Evolutionary conservation across 1,140 invertebrate species (phyloP), one percentile per base, ranked within the genome.

Genomic region (Penaeus chinensis): DNA sequence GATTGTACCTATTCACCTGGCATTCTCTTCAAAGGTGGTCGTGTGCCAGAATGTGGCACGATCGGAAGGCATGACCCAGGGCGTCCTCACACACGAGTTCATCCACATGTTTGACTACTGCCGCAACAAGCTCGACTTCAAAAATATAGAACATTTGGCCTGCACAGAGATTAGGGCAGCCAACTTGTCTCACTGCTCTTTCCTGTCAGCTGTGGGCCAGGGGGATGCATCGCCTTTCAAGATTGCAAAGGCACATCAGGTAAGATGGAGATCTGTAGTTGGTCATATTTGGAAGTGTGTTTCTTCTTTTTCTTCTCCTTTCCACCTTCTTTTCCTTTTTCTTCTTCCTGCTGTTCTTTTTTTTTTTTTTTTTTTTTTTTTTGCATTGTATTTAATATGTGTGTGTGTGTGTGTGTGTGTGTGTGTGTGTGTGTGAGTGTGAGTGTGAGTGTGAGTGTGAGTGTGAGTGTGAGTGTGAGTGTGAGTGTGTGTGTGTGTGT

Each of bases 21-120:
- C 61, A 24, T 88, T 71, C 89, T 32, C 91, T 91, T 93, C 93
- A 22, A 92, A 98, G 95, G 95, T 99, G 88, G 95, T 99, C 13
- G 93, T 99, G 19, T 99, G 98, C 91, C 96, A 98, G 92, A 99
- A 99, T 93, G 94, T 94, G 79, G 94, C 95, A 22, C 93, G 91
- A 76, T 93, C 92, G 65, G 92, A 94, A 92, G 94, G 94, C 10
- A 93, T 94, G 90, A 94, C 97, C 1, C 95, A 96, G 92, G 95
- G 95, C 87, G 95, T 97, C 13, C 91, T 99, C 7, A 94, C 95
- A 2, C 98, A 99, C 92, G 98, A 99, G 93, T 94, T 99, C 94
- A 95, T 99, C 69, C 98, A 99, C 92, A 98, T 99, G 96, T 99
- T 98, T 92, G 98, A 99, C 92, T 96, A 95, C 91, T 99, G 98